Base-by-base conservation (phyloP, 1,140 invertebrate genomes). In the Cephus cinctus region DNA sequence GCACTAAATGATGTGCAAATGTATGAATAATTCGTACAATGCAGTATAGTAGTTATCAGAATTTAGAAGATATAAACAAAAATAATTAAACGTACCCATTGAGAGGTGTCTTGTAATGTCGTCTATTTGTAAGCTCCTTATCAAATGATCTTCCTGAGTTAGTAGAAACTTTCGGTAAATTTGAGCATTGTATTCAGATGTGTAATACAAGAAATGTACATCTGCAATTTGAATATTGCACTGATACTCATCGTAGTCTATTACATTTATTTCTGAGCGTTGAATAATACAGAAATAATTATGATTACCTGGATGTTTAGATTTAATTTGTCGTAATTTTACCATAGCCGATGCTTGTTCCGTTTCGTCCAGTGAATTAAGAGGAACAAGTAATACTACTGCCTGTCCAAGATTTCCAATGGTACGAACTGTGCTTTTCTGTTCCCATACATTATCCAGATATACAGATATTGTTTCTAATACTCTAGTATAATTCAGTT, bases 181-280 rank as follows among this genome's bases (percentile, higher is more conserved):
- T 8, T 57, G 18, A 4, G 25, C 25, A 38, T 60, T 60, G 6
- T 49, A 40, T 40, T 56, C 44, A 0, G 53, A 54, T 8, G 50
- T 55, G 14, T 59, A 69, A 45, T 69, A 70, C n/a, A 70, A 3
- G 43, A 69, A 59, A 22, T 63, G 27, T 18, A 63, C 35, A 40
- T 70, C 67, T 67, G 25, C 6, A 54, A 42, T 27, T 12, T 19
- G 38, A 50, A 45, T 39, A 31, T 34, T 16, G 23, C 41, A 43
- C 4, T 39, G 9, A 34, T 38, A 43, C 22, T 32, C 11, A 8
- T 34, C n/a, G n/a, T n/a, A n/a, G n/a, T n/a, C n/a, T n/a, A n/a
- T n/a, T n/a, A n/a, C n/a, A n/a, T n/a, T n/a, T n/a, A n/a, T n/a
- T 1, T 42, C 11, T 9, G 45, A 38, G 15, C 35, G 20, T 8